Evolutionary conservation across 2,888 invertebrate genomes (phyloP).

Genomic region (Hanleya hanleyi): DNA sequence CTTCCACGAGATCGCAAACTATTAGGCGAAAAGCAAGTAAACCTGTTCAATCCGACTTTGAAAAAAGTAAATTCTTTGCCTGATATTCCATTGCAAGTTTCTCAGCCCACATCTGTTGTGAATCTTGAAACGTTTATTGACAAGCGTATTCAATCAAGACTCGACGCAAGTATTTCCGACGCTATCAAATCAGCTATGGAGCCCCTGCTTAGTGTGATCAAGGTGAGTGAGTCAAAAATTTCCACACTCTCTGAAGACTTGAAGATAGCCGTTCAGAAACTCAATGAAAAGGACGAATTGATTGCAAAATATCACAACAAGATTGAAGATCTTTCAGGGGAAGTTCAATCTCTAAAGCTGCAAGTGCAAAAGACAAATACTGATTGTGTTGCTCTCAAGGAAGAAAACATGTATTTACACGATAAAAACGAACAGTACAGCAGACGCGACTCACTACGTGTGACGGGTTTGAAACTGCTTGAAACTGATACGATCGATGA

Average conservation of each 20-base stretch:
- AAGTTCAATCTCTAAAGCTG: not conserved
- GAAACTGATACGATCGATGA: not conserved
- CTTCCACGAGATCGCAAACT: no score
- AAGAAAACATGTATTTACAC: not conserved
- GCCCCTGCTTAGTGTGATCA: not conserved
- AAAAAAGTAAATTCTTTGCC: no score
- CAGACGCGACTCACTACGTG: not conserved
- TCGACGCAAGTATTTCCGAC: not conserved
- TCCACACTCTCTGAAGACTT: not conserved
- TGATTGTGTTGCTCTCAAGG: not conserved
- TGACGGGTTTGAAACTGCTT: not conserved
- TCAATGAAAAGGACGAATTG: not conserved
- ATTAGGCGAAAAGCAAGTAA: no score
- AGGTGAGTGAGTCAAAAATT: not conserved
- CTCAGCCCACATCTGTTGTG: no score
- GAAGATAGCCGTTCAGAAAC: not conserved
- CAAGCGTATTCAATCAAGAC: not conserved
- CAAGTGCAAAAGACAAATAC: not conserved
- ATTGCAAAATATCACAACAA: not conserved
- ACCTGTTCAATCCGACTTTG: no score
- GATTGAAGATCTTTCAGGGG: not conserved
- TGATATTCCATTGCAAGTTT: no score
- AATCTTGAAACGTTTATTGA: not conserved
- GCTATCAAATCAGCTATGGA: not conserved
- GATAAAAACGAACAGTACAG: slow-evolving; percentile 7